These are phyloP conservation scores for Siniperca knerii DNA, from an alignment of 2,113 vertebrate genomes.

Conservation along the genomic window DNA sequence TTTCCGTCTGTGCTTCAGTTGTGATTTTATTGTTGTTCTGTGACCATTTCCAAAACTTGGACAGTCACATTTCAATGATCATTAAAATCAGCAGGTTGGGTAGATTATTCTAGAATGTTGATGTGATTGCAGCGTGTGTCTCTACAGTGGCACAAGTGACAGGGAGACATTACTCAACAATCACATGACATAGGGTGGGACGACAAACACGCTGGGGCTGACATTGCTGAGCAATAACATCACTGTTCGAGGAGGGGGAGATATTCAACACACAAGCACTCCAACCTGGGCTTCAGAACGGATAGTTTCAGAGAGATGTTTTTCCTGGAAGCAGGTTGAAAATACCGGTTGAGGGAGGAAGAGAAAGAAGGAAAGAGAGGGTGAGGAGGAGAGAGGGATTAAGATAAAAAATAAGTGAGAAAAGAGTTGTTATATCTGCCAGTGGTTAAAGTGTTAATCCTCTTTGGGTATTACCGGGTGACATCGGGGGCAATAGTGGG, in stretches of 20 bases:
- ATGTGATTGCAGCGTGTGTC: slow-evolving; percentile 45
- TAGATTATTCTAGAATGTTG: slow-evolving; percentile 43
- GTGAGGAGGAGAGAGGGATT: slow-evolving; percentile 74
- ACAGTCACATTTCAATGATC: slow-evolving; percentile 17
- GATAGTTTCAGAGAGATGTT: slow-evolving; percentile 93
- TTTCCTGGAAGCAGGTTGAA: slow-evolving; percentile 89
- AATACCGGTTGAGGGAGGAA: slow-evolving; percentile 63
- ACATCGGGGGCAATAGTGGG: slow-evolving; percentile 93
- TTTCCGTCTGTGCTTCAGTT: not conserved
- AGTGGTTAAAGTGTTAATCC: slow-evolving; percentile 49
- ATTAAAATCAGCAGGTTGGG: slow-evolving; percentile 3
- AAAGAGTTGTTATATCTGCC: slow-evolving; percentile 59
- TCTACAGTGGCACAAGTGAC: slow-evolving; percentile 67
- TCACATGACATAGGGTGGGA: slow-evolving; percentile 74
- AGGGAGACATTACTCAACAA: slow-evolving; percentile 73
- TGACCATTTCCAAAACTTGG: slow-evolving; percentile 17
- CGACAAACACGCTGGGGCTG: slow-evolving; percentile 68
- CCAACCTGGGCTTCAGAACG: slow-evolving; percentile 92
- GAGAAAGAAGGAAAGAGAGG: slow-evolving; percentile 70
- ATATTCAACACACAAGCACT: slow-evolving; percentile 78
- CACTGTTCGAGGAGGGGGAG: slow-evolving; percentile 58
- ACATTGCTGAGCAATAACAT: slow-evolving; percentile 78
- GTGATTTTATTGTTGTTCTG: not conserved
- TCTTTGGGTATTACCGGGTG: slow-evolving; percentile 88
- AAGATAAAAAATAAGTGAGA: slow-evolving; percentile 64